Evolutionary conservation across 2,113 vertebrate species (phyloP).

Genomic region (Pogona vitticeps): DNA sequence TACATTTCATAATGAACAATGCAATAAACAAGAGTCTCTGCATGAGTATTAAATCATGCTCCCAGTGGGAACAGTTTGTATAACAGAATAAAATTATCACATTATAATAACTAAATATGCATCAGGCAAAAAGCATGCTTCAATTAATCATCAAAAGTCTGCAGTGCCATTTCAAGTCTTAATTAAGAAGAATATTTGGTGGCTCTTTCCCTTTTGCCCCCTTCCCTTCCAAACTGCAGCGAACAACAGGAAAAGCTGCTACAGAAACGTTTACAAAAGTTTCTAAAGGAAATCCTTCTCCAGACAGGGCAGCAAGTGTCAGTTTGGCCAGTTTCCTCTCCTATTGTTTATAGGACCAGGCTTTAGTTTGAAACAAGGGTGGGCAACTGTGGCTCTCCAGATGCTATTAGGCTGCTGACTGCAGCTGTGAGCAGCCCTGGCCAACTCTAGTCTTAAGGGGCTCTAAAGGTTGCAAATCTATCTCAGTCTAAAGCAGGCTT

Average conservation of each 20-base stretch:
- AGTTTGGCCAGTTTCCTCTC: slow-evolving; percentile 60
- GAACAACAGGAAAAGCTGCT: slow-evolving; percentile 64
- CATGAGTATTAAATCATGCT: slow-evolving; percentile 73
- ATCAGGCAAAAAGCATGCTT: slow-evolving; percentile 77
- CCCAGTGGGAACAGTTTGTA: slow-evolving; percentile 78
- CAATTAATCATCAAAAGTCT: slow-evolving; percentile 86
- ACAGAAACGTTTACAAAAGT: slow-evolving; percentile 27
- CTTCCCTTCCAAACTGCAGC: slow-evolving; percentile 57
- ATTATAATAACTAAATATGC: slow-evolving; percentile 83
- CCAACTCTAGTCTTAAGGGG: neutral
- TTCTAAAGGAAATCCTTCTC: neutral
- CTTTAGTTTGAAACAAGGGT: neutral
- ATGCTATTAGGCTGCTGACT: neutral
- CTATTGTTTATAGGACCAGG: neutral
- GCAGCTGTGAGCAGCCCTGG: neutral
- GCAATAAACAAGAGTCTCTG: slow-evolving; percentile 72
- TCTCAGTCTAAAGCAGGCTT: too few species aligned
- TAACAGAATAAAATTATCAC: slow-evolving; percentile 85
- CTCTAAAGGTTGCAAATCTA: neutral
- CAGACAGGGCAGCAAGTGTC: slow-evolving; percentile 34
- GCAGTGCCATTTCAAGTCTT: slow-evolving; percentile 77
- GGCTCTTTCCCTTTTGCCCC: slow-evolving; percentile 1
- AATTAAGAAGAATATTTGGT: slow-evolving; percentile 75
- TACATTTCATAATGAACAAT: slow-evolving; percentile 75
- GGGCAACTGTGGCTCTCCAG: neutral